A percentile compares a stretch with the other conserved stretches of the same genome.
Evolutionary conservation across 2,113 vertebrate species (phyloP).

Genomic region (Kryptolebias marmoratus): DNA sequence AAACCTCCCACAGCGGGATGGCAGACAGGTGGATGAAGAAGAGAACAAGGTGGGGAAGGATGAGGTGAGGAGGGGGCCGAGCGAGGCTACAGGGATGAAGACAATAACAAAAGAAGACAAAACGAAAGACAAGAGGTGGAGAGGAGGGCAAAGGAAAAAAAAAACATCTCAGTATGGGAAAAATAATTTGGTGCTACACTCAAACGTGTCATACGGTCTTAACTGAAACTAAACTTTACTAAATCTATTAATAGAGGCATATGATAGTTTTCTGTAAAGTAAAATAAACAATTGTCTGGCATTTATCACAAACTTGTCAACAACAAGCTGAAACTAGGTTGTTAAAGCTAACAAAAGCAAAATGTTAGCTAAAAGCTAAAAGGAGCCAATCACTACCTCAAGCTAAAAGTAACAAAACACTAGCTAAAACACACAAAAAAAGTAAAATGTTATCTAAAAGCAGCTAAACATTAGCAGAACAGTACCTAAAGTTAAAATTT

Average conservation of each 20-base stretch:
- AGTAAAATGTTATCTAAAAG: no score
- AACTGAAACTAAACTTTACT: background rate
- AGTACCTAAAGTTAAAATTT: background rate
- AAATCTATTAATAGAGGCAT: background rate
- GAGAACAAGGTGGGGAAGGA: constrained; percentile 33
- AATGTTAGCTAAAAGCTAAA: no score
- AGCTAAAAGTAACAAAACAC: no score
- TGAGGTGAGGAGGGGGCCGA: constrained; percentile 17
- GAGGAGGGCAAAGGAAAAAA: background rate
- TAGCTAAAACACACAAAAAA: no score
- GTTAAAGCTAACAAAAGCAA: no score
- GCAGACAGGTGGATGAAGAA: constrained; percentile 60
- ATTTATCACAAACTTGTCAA: no score
- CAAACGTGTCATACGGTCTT: background rate
- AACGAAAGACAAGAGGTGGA: constrained; percentile 15
- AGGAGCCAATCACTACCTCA: no score
- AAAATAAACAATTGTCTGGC: no score
- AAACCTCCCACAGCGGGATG: constrained; percentile 61
- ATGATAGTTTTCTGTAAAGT: no score
- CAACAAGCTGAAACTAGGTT: no score
- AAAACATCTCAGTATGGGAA: background rate
- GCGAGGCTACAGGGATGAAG: constrained; percentile 26
- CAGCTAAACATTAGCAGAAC: background rate
- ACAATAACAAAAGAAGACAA: constrained; percentile 30
- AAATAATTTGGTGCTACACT: background rate